Base-by-base conservation (phyloP, 2,797 vertebrate species). In the Adelosebastes latens region DNA sequence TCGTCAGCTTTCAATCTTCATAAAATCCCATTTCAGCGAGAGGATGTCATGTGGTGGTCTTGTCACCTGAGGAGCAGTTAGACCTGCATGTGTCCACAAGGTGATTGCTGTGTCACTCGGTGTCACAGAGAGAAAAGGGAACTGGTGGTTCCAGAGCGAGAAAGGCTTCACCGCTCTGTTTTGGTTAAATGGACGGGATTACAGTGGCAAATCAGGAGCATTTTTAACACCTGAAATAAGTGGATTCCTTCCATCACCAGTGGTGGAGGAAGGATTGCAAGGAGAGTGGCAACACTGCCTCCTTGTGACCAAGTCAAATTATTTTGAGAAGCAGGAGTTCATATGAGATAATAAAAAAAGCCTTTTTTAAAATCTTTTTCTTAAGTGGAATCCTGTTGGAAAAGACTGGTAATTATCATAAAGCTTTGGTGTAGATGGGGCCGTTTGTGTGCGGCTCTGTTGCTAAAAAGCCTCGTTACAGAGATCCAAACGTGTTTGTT, bases 261-360 rank as follows among this genome's bases (percentile, higher is more conserved):
- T 4, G 75, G 68, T 31, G 39, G 29, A 65, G 68, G 56, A 56
- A 2, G 55, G 73, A 13, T 22, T 63, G 80, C 11, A 3, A 65
- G 80, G 25, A 78, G 83, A 95, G 94, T 83, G 93, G 68, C 93
- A 95, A 95, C 89, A 95, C 93, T 95, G 95, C 94, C 95, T 93
- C 93, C 94, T 90, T 83, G 93, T 94, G 96, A 83, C 69, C 80
- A 46, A 34, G 34, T 81, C 64, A 22, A n/a, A 80, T 62, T 61
- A 82, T 85, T 83, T 67, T 67, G 29, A 39, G 12, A 29, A 61
- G 60, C 24, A 8, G 22, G 8, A 22, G 46, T 1, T 25, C 14
- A 46, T 2, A 10, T 46, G 25, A 39, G 63, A 25, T 32, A 16
- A 42, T 2, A 39, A 25, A 42, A 16, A 42, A 42, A n/a, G 49